Base-by-base conservation (phyloP, 2,888 invertebrate species). In the Vanessa cardui region DNA sequence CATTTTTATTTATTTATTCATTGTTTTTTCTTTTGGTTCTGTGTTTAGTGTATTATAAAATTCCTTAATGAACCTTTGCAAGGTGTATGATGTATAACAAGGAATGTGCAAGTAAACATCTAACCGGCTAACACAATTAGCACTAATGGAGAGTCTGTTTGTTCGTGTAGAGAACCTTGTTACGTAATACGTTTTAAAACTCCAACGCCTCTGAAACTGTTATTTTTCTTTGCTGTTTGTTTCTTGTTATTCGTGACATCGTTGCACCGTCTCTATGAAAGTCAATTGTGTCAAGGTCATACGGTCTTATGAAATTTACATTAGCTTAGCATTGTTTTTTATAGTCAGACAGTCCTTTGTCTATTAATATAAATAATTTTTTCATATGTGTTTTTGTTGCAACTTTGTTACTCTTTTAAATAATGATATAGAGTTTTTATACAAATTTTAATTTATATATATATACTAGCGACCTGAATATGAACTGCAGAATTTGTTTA, bases 61-160 rank as follows among this genome's bases (percentile, higher is more conserved):
- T 31, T 49, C 16, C 21, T 45, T 62, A 68, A 67, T 67, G 63
- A 49, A 67, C 18, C 59, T 64, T 56, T 39, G 46, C 58, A 47
- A 60, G 45, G 62, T 60, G 33, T 16, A 62, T 69, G 60, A 66
- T 54, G 66, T 66, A 63, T 63, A 64, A 47, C 52, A 54, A 54
- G 54, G 65, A 65, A 60, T 59, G 61, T 67, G 64, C 54, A 50
- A 58, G 71, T 33, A 72, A 69, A 68, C 68, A 68, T 71, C 69
- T 50, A 49, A 31, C 54, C 64, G 65, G 73, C 74, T 83, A 84
- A 85, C 82, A 82, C 83, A 86, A 86, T 86, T 86, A 86, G 80
- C 75, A 77, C 80, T 86, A 85, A 86, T 86, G 85, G 84, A 80
- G 76, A 80, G 74, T 79, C 81, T 84, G 82, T 85, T 81, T 84